Percentiles rank a stretch among this genome's conserved stretches.
These are phyloP conservation scores for Chaenocephalus aceratus DNA, from an alignment of 2,113 vertebrate genomes.

Conservation along the genomic window DNA sequence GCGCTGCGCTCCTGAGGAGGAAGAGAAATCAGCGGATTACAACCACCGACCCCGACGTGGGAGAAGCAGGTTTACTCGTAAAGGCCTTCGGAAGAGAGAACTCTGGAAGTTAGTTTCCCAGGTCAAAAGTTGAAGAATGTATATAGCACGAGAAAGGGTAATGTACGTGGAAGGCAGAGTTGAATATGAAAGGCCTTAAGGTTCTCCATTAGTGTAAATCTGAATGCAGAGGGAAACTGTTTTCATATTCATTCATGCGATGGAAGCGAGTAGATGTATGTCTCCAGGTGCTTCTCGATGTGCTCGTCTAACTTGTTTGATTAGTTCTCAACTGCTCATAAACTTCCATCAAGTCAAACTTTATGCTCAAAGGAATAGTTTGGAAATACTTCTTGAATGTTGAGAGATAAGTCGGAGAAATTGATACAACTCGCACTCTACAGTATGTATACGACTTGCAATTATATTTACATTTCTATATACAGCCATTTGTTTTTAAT, in stretches of 20 bases:
- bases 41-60: slow-evolving; percentile 16
- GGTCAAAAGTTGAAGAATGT: background rate
- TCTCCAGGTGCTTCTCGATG: slow-evolving; percentile 11
- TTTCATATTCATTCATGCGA: slow-evolving; percentile 5
- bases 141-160: background rate
- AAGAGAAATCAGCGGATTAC: slow-evolving; percentile 44
- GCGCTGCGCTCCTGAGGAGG: slow-evolving; percentile 66
- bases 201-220: slow-evolving; percentile 3
- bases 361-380: slow-evolving; percentile 11
- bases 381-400: background rate
- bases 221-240: background rate
- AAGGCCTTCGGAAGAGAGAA: slow-evolving; percentile 29
- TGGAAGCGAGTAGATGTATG: background rate
- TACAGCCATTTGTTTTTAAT: too few relatives aligned
- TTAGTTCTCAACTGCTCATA: background rate
- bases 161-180: background rate
- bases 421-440: too few relatives aligned
- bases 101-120: slow-evolving; percentile 36
- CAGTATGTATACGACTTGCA: too few relatives aligned
- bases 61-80: slow-evolving; percentile 1
- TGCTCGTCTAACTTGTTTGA: slow-evolving; percentile 19
- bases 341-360: slow-evolving; percentile 40
- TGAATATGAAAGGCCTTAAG: slow-evolving; percentile 2
- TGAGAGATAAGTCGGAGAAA: background rate
- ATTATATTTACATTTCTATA: too few relatives aligned